A percentile compares a stretch with the other conserved stretches of the same genome.
phyloP scores from a whole-genome alignment of 1,140 invertebrate species.

The Megathymus violae region DNA sequence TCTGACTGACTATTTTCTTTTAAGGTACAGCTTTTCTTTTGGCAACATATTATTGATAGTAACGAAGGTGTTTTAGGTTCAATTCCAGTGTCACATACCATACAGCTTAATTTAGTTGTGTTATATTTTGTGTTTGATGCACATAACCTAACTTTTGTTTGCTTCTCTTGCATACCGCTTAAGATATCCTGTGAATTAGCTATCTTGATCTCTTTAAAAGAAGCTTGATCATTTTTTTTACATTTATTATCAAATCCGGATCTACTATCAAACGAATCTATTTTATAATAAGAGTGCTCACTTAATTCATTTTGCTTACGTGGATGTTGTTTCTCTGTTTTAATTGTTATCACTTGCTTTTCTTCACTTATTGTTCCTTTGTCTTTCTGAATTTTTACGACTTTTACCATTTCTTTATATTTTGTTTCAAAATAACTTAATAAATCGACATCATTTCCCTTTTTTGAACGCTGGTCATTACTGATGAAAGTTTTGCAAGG shows the following conservation, averaged over 20 bases:
- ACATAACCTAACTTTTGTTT: slow-evolving; percentile 9
- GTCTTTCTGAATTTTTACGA: slow-evolving; percentile 41
- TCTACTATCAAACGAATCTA: background rate
- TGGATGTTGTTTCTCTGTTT: slow-evolving; percentile 44
- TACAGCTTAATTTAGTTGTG: background rate
- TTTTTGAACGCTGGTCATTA: background rate
- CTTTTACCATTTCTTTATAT: slow-evolving; percentile 44
- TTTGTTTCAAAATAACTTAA: slow-evolving; percentile 41
- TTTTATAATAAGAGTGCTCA: background rate
- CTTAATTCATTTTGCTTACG: background rate
- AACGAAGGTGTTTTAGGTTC: background rate
- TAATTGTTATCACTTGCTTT: slow-evolving; percentile 47
- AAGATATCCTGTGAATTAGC: background rate
- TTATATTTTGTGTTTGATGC: too few relatives aligned
- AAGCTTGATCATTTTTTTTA: background rate
- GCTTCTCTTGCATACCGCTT: background rate
- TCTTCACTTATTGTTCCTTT: slow-evolving; percentile 49
- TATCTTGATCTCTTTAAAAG: background rate
- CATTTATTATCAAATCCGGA: slow-evolving; percentile 1
- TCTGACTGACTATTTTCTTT: too few relatives aligned
- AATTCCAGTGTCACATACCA: background rate
- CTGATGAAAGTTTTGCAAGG: too few relatives aligned
- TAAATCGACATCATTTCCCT: too few relatives aligned
- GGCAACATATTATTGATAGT: too few relatives aligned
- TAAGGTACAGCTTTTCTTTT: too few relatives aligned